phyloP scores from a whole-genome alignment of 2,113 vertebrate species.

The Erythrolamprus reginae region DNA sequence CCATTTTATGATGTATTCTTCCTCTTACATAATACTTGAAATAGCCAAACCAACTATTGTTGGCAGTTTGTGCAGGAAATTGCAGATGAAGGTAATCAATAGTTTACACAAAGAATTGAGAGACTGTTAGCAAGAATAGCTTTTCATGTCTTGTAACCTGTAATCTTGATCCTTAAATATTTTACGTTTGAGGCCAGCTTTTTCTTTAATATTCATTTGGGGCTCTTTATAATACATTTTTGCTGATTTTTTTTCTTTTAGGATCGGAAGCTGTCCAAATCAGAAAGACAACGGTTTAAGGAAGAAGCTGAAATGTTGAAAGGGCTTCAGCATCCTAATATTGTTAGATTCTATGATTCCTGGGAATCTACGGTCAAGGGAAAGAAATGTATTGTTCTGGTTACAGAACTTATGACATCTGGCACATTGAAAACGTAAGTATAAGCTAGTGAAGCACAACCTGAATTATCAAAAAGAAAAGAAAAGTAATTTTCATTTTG shows the following conservation, averaged over 20 bases:
- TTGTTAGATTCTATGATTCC: constrained; percentile 98
- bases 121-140: background rate
- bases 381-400: constrained; percentile 96
- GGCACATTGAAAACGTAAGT: constrained; percentile 99
- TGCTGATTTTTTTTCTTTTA: constrained; percentile 55
- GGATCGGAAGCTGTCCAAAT: constrained; percentile 96
- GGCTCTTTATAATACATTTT: constrained; percentile 1
- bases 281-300: constrained; percentile 96
- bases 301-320: constrained; percentile 98
- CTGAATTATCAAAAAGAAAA: background rate
- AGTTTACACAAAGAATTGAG: background rate
- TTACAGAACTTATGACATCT: constrained; percentile 98
- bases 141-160: background rate
- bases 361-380: constrained; percentile 98
- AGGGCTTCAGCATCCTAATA: constrained; percentile 98
- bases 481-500: background rate
- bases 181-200: background rate
- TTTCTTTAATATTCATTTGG: background rate
- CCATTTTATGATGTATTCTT: background rate
- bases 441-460: background rate
- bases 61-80: background rate
- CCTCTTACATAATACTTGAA: background rate
- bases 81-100: background rate
- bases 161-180: background rate
- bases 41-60: background rate